Percentiles rank a stretch among this genome's conserved stretches.
phyloP scores from a whole-genome alignment of 2,113 vertebrate species.

The Sinocyclocheilus maitianheensis region DNA sequence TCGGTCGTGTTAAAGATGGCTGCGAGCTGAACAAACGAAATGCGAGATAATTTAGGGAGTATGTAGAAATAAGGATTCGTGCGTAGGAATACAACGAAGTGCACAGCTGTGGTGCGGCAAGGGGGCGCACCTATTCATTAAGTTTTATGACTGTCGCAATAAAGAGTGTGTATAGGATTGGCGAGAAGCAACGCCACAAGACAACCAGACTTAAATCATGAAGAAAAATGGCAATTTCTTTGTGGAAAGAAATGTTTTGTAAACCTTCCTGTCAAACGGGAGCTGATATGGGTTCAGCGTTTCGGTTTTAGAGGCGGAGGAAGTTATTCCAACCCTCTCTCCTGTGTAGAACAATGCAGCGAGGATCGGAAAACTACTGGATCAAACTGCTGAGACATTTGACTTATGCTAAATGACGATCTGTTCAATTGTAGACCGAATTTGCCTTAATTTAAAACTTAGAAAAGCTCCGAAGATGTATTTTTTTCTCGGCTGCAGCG shows the following conservation, averaged over 20 bases:
- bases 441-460: background rate
- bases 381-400: background rate
- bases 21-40: background rate
- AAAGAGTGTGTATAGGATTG: slow-evolving; percentile 42
- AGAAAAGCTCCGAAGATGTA: background rate
- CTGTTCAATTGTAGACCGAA: background rate
- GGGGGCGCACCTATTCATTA: slow-evolving; percentile 63
- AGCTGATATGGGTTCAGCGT: background rate
- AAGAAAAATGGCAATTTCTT: background rate
- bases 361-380: slow-evolving; percentile 1
- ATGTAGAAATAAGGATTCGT: slow-evolving; percentile 1
- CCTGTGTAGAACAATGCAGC: slow-evolving; percentile 13
- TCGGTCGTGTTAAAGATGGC: background rate
- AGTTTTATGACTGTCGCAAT: slow-evolving; percentile 56
- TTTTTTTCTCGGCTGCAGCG: background rate
- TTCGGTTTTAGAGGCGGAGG: slow-evolving; percentile 18
- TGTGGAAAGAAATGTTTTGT: background rate
- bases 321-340: slow-evolving; percentile 14
- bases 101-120: slow-evolving; percentile 42
- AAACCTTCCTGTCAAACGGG: background rate
- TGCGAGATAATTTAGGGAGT: background rate
- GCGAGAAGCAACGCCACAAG: background rate
- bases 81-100: slow-evolving; percentile 59
- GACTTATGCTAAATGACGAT: background rate
- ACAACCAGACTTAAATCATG: background rate